A percentile compares a stretch with the other conserved stretches of the same genome.
Evolutionary conservation across 2,113 vertebrate species (phyloP).

Genomic region (Mesembrinibis cayennensis): DNA sequence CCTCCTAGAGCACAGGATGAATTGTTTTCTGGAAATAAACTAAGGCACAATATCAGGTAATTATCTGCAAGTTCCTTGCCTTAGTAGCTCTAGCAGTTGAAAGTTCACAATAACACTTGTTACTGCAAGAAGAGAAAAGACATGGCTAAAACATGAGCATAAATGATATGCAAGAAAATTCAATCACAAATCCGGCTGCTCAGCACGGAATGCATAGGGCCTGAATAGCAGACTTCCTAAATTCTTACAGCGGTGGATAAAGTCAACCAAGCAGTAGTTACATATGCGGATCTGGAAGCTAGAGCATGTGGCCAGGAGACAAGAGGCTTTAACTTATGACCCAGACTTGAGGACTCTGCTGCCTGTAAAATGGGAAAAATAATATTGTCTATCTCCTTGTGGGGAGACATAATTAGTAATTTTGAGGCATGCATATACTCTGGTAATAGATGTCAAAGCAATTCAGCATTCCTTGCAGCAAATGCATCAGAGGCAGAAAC

Average conservation of each 20-base stretch:
- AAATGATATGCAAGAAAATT: neutral
- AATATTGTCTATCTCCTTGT: neutral
- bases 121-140: neutral
- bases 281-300: neutral
- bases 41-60: neutral
- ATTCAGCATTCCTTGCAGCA: neutral
- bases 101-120: neutral
- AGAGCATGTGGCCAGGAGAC: neutral
- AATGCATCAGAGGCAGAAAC: neutral
- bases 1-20: neutral
- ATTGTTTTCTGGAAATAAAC: neutral
- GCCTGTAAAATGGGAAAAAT: neutral
- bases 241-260: neutral
- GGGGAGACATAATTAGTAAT: neutral
- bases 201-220: accelerated
- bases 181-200: neutral
- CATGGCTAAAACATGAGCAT: neutral
- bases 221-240: neutral
- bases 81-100: neutral
- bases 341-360: neutral
- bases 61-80: neutral
- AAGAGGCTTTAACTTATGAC: neutral
- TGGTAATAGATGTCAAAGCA: neutral
- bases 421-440: neutral
- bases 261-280: neutral